These are phyloP conservation scores for Callyntrura guangdongensis DNA, from an alignment of 2,888 invertebrate species.

Conservation along the genomic window DNA sequence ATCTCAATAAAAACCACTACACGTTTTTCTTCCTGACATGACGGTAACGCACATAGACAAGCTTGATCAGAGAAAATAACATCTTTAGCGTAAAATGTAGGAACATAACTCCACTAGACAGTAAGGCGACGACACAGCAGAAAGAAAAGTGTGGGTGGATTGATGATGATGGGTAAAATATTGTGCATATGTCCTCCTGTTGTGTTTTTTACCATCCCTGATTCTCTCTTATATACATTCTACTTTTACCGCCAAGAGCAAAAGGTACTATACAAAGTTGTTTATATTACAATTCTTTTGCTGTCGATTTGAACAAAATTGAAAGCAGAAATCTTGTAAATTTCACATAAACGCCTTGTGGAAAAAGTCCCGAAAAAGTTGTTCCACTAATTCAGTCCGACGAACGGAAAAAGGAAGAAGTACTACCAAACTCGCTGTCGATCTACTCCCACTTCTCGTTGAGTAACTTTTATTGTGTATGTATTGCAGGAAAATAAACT, in stretches of 20 bases:
- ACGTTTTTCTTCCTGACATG: not conserved
- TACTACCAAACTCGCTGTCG: too few relatives aligned
- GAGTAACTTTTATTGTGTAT: not conserved
- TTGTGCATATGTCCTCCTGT: not conserved
- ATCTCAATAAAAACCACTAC: not conserved
- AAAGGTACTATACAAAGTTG: not conserved
- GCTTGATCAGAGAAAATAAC: constrained; percentile 2
- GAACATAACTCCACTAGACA: constrained; percentile 15
- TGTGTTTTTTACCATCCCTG: constrained; percentile 2
- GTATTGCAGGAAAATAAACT: not conserved
- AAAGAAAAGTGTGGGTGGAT: constrained; percentile 13
- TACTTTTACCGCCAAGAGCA: not conserved
- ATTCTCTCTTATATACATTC: not conserved
- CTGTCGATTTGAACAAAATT: not conserved
- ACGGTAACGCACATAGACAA: not conserved
- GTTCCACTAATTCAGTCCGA: not conserved
- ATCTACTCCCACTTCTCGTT: too few relatives aligned
- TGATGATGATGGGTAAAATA: not conserved
- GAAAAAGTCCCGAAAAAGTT: not conserved
- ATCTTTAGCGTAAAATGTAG: constrained; percentile 11
- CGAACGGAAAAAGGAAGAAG: not conserved
- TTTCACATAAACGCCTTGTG: not conserved
- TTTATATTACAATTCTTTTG: not conserved
- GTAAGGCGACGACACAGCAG: not conserved
- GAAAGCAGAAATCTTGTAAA: not conserved